Percentiles rank a stretch among this genome's conserved stretches.
Evolutionary conservation across 2,113 vertebrate genomes (phyloP).

Genomic region (Dipodomys ordii): DNA sequence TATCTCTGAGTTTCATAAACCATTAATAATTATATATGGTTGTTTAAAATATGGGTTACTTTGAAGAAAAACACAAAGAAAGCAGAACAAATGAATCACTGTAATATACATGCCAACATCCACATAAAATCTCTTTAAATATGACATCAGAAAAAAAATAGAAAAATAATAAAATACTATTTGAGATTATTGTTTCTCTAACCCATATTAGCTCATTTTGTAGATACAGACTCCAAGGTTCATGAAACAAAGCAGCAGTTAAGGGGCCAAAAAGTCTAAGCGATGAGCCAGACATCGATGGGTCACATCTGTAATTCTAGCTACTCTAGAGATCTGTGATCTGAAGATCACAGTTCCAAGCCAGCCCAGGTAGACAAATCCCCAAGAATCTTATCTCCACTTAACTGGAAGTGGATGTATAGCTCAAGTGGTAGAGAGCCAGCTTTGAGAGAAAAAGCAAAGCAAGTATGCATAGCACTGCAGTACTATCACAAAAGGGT

Average conservation of each 20-base stretch:
- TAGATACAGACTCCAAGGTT: neutral
- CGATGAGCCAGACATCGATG: too few species aligned
- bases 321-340: too few species aligned
- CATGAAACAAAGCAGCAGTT: neutral
- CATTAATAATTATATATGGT: neutral
- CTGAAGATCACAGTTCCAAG: too few species aligned
- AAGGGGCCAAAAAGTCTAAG: neutral
- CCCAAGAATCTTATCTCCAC: too few species aligned
- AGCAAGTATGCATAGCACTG: too few species aligned
- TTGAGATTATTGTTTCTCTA: neutral
- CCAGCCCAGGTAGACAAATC: too few species aligned
- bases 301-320: too few species aligned
- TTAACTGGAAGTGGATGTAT: too few species aligned
- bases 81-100: constrained; percentile 30
- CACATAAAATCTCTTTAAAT: constrained; percentile 54
- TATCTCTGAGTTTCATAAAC: constrained; percentile 21
- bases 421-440: too few species aligned
- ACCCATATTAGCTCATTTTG: neutral
- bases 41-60: constrained; percentile 43
- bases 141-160: neutral
- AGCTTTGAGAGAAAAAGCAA: too few species aligned
- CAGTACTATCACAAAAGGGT: too few species aligned
- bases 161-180: neutral
- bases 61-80: constrained; percentile 51
- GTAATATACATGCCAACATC: neutral